Base-by-base conservation (phyloP, 1,140 invertebrate species). In the Drosophila punjabiensis region DNA sequence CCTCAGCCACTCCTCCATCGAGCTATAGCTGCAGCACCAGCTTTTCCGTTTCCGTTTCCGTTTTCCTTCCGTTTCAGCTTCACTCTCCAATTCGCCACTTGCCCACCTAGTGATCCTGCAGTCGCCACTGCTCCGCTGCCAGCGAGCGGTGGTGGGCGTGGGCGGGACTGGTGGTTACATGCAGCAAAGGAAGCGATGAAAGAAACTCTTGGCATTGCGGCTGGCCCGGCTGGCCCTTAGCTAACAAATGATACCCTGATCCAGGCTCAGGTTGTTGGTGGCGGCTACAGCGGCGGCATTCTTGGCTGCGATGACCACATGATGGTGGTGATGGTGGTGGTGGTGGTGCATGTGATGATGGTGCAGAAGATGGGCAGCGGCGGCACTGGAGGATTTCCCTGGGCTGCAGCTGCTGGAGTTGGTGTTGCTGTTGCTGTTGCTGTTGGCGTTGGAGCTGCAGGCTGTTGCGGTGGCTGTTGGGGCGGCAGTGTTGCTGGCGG, bases 181-280 rank as follows among this genome's bases (percentile, higher is more conserved):
- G 77, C 92, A 93, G 79, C 92, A 93, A 30, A 93, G 84, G 65
- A 93, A 92, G 81, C 92, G 91, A 80, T 93, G 89, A 91, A 93
- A 93, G 83, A 93, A 92, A 92, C 92, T 93, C 88, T 92, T 93
- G 92, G 92, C 92, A 92, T 93, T 93, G 79, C 92, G 90, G 61
- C 91, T 85, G 77, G 78, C 91, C 81, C 92, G 87, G 58, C 69
- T 88, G 88, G 86, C 91, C 92, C 86, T 93, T 93, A 93, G 92
- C 92, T 93, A 93, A 93, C 92, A 93, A 77, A 93, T 93, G 75
- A 93, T 93, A 81, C 92, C 92, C 82, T 93, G 92, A 64, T 93
- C 92, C 76, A 93, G 39, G 32, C 89, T 92, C 61, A 93, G 53
- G 71, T 85, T 92, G 88, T 91, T 92, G 75, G 88, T 76, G 59